phyloP scores from a whole-genome alignment of 1,140 invertebrate genomes.

The Palaemon carinicauda region DNA sequence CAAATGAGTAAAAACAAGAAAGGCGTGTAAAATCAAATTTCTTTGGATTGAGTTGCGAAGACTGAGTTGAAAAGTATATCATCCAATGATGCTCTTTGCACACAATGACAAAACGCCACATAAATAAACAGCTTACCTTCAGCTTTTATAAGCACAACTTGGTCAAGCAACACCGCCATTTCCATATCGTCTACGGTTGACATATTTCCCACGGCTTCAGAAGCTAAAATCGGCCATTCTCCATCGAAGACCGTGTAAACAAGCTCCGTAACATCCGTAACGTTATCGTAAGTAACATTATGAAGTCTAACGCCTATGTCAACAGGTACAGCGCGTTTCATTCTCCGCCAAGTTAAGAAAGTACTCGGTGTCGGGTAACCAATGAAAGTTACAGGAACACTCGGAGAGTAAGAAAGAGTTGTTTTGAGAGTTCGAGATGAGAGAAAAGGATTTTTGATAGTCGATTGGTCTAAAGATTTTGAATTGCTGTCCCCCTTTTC shows the following conservation, averaged over 20 bases:
- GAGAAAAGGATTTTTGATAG: too few species aligned
- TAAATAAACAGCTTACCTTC: slow-evolving; percentile 14
- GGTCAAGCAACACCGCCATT: slow-evolving; percentile 35
- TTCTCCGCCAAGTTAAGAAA: background rate
- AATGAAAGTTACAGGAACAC: too few species aligned
- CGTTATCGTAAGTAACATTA: slow-evolving; percentile 39
- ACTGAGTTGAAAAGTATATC: too few species aligned
- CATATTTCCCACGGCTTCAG: slow-evolving; percentile 18
- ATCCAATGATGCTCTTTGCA: too few species aligned
- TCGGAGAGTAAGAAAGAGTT: too few species aligned
- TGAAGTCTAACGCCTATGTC: slow-evolving; percentile 24
- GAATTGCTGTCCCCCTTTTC: too few species aligned
- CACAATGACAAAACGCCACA: background rate
- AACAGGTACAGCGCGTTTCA: background rate
- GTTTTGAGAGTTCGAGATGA: too few species aligned
- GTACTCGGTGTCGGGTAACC: background rate
- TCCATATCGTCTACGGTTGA: slow-evolving; percentile 34
- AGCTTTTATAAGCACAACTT: slow-evolving; percentile 39
- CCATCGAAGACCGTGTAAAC: slow-evolving; percentile 41
- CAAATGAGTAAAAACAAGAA: too few species aligned
- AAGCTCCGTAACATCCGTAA: slow-evolving; percentile 33
- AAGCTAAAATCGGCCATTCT: slow-evolving; percentile 26
- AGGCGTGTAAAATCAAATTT: too few species aligned
- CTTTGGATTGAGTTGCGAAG: too few species aligned
- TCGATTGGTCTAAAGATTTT: too few species aligned